Percentiles rank a stretch among this genome's conserved stretches.
phyloP scores from a whole-genome alignment of 2,113 vertebrate species.

The Podarcis raffonei region DNA sequence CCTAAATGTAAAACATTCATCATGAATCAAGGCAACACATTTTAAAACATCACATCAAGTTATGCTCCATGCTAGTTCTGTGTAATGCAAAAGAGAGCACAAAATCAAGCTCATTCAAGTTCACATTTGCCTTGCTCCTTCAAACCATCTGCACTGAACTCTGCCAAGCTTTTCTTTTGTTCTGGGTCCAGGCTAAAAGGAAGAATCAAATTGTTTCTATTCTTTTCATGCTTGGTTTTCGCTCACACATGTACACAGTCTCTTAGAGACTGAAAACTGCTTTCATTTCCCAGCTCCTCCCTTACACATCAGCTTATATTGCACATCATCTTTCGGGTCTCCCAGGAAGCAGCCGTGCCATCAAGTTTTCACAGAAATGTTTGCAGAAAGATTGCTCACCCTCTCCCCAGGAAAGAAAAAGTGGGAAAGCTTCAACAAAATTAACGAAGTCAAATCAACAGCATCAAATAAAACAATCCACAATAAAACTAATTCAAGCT shows the following conservation, averaged over 20 bases:
- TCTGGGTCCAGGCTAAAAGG: neutral
- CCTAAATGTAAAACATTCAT: neutral
- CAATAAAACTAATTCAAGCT: too few relatives aligned
- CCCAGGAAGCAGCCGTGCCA: neutral
- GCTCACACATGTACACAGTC: neutral
- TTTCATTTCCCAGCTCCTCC: neutral
- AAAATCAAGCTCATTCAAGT: neutral
- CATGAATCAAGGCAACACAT: neutral
- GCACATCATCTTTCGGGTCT: neutral
- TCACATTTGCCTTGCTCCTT: neutral
- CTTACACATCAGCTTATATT: neutral
- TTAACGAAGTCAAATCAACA: neutral
- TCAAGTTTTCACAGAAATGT: neutral
- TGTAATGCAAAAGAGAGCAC: neutral
- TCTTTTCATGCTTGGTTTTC: neutral
- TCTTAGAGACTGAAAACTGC: neutral
- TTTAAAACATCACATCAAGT: neutral
- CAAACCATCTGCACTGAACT: neutral
- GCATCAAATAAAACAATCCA: too few relatives aligned
- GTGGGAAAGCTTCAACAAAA: neutral
- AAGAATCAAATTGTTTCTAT: neutral
- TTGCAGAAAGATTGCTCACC: neutral
- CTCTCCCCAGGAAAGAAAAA: too few relatives aligned
- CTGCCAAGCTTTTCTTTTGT: neutral
- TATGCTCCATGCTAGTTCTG: neutral